These are phyloP conservation scores for Abramis brama DNA, from an alignment of 2,113 vertebrate genomes.

Conservation along the genomic window DNA sequence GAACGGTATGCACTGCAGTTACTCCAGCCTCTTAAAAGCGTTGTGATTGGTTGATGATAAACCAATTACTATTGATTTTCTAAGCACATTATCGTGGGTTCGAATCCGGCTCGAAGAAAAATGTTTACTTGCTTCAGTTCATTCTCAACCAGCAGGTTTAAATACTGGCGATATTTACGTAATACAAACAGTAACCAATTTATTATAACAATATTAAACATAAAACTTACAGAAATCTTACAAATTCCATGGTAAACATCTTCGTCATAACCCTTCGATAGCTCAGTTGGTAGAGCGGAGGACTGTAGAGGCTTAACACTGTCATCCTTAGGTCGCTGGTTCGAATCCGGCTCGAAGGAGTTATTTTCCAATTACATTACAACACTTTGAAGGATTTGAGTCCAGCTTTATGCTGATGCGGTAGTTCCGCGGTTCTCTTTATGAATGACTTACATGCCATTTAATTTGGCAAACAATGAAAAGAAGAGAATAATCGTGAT, in stretches of 20 bases:
- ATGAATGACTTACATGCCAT: not conserved
- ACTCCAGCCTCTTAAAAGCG: not conserved
- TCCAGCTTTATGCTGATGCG: not conserved
- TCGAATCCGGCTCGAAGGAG: constrained; percentile 80
- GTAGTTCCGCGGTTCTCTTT: fast-evolving
- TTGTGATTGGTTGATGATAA: not conserved
- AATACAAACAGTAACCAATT: no score
- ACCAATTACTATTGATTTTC: not conserved
- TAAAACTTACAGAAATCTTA: no score
- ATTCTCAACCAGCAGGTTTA: not conserved
- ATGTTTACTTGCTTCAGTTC: not conserved
- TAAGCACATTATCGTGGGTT: constrained; percentile 70
- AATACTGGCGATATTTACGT: not conserved
- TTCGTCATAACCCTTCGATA: constrained; percentile 74
- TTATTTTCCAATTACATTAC: not conserved
- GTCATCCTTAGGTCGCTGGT: constrained; percentile 82
- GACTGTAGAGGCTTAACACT: constrained; percentile 73
- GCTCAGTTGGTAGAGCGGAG: constrained; percentile 90
- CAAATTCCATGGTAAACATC: not conserved
- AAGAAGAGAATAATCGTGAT: not conserved
- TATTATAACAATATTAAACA: no score
- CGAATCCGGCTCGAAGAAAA: constrained; percentile 80
- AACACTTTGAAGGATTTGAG: not conserved
- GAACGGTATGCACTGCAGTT: not conserved
- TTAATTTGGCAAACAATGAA: not conserved